phyloP scores from a whole-genome alignment of 2,797 vertebrate genomes.

The Alectoris magna region DNA sequence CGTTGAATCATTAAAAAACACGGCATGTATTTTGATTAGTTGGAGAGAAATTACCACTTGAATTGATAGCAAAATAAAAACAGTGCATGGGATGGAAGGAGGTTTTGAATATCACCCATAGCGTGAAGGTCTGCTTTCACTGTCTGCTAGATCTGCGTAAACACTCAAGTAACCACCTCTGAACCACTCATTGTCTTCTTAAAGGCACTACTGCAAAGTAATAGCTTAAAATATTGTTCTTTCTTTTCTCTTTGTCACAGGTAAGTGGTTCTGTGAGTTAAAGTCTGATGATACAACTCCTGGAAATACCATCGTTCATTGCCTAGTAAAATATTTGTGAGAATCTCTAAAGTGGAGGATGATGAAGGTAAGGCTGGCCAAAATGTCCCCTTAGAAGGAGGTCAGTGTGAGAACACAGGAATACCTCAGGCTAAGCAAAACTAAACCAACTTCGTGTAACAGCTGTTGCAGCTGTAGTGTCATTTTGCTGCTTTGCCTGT shows the following conservation, averaged over 20 bases:
- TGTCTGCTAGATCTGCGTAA: neutral
- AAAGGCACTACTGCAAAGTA: neutral
- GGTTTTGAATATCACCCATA: neutral
- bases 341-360: neutral
- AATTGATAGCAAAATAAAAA: neutral
- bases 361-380: neutral
- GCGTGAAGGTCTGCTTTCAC: neutral
- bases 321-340: neutral
- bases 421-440: neutral
- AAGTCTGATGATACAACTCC: neutral
- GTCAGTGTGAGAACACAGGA: neutral
- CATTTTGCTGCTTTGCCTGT: neutral
- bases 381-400: neutral
- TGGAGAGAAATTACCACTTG: neutral
- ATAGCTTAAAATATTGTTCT: neutral
- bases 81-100: neutral
- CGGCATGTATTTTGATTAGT: neutral
- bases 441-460: neutral
- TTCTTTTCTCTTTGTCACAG: neutral
- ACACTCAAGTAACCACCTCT: neutral
- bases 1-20: neutral
- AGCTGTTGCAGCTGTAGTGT: fast-evolving
- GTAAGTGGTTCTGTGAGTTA: neutral
- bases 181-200: neutral
- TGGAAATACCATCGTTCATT: neutral